Evolutionary conservation across 2,888 invertebrate genomes (phyloP).

Genomic region (Leptopterna dolabrata): DNA sequence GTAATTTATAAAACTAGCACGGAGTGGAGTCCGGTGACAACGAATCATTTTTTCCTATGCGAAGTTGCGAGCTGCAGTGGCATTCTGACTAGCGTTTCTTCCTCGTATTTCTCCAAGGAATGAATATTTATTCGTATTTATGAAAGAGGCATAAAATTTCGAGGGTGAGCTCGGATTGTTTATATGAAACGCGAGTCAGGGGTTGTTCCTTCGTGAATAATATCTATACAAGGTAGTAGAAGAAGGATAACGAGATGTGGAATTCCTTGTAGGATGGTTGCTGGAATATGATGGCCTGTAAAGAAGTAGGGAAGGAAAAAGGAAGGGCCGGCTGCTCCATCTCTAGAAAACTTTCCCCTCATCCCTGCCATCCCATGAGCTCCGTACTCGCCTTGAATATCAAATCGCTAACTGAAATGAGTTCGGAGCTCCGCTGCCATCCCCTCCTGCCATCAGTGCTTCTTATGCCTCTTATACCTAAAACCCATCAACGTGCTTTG

Average conservation of each 20-base stretch:
- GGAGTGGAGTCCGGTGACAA: no score
- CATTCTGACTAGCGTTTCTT: no score
- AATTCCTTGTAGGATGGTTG: not conserved
- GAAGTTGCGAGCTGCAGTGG: no score
- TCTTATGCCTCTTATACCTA: not conserved
- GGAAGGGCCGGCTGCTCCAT: not conserved
- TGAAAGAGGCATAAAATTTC: not conserved
- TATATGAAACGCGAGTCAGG: not conserved
- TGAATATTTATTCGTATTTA: not conserved
- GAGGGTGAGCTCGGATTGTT: not conserved
- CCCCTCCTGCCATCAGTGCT: not conserved
- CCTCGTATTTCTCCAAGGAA: no score
- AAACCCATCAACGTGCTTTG: conserved; percentile 28
- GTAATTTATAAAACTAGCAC: no score
- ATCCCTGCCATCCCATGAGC: not conserved
- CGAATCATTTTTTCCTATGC: no score
- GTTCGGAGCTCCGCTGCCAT: conserved; percentile 12
- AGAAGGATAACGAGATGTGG: conserved; percentile 5
- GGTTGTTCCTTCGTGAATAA: conserved; percentile 5
- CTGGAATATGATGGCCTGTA: not conserved
- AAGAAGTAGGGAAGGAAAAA: not conserved
- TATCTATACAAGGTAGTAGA: not conserved
- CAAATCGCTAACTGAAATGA: conserved; percentile 37
- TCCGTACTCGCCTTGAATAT: conserved; percentile 28
- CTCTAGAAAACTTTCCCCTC: conserved; percentile 14